Evolutionary conservation across 2,888 invertebrate species (phyloP).

Genomic region (Labia minor): DNA sequence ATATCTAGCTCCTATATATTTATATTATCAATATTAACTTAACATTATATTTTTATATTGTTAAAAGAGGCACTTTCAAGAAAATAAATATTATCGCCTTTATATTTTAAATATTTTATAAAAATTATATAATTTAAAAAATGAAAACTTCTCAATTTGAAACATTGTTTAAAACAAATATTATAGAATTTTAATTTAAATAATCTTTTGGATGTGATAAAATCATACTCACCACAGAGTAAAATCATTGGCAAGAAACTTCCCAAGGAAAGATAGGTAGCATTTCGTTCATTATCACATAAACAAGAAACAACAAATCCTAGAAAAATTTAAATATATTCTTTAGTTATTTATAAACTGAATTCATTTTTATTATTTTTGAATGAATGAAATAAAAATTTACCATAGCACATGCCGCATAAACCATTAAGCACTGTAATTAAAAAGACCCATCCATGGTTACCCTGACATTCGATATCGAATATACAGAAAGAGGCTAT

Average conservation of each 20-base stretch:
- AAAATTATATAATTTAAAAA: background rate
- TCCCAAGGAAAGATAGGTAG: conserved; percentile 74
- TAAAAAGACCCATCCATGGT: conserved; percentile 58
- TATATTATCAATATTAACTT: too few species aligned
- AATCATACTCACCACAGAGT: conserved; percentile 63
- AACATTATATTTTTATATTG: conserved; percentile 15
- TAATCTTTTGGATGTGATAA: background rate
- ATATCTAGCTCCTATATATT: too few species aligned
- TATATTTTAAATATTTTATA: background rate
- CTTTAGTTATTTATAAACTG: background rate
- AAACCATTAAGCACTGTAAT: conserved; percentile 73
- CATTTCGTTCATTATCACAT: conserved; percentile 72
- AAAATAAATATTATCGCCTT: background rate
- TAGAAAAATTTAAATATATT: conserved; percentile 30
- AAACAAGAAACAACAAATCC: conserved; percentile 72
- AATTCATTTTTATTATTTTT: background rate
- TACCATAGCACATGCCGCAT: conserved; percentile 89
- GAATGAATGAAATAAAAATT: background rate
- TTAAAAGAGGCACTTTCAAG: too few species aligned
- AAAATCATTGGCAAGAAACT: conserved; percentile 77
- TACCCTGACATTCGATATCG: conserved; percentile 64
- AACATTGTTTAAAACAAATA: background rate
- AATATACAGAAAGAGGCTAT: conserved; percentile 68
- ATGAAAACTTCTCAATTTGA: background rate
- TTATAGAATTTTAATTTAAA: conserved; percentile 9